Conservation (phyloP, 2,888 invertebrate genomes). For the Hecatera dysodea region DNA sequence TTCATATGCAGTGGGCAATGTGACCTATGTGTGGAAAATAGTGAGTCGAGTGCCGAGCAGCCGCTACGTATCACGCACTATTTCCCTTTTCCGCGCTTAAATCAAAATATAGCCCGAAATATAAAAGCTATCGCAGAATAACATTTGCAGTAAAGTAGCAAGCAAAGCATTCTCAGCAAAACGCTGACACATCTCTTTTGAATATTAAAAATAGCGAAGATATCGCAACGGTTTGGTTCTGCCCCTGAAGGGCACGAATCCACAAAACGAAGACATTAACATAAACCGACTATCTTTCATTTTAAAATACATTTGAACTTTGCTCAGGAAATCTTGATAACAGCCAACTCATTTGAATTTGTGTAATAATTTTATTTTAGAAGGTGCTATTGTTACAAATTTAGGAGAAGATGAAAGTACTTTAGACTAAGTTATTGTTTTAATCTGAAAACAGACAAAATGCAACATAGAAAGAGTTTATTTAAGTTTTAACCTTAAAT, state of each 20-base stretch:
- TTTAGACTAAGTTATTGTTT: slow-evolving; percentile 2
- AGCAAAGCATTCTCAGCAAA: slow-evolving; percentile 21
- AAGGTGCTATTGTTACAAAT: slow-evolving; percentile 45
- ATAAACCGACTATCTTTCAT: slow-evolving; percentile 65
- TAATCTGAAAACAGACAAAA: neutral
- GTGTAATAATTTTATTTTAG: slow-evolving; percentile 53
- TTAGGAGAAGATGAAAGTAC: slow-evolving; percentile 10
- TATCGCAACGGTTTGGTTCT: slow-evolving; percentile 35
- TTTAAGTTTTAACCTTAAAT: slow-evolving; percentile 4
- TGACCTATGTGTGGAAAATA: slow-evolving; percentile 7
- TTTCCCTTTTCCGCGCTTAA: slow-evolving; percentile 11
- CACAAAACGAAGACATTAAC: slow-evolving; percentile 59
- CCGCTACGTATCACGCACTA: slow-evolving; percentile 14
- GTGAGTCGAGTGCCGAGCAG: slow-evolving; percentile 18
- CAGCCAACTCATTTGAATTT: slow-evolving; percentile 63
- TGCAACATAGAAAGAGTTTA: slow-evolving; percentile 5
- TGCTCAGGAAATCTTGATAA: slow-evolving; percentile 60
- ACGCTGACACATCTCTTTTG: slow-evolving; percentile 16
- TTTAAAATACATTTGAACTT: slow-evolving; percentile 66
- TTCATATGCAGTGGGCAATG: slow-evolving; percentile 6
- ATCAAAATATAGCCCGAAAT: slow-evolving; percentile 11
- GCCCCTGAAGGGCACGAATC: slow-evolving; percentile 46
- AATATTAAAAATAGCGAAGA: slow-evolving; percentile 38
- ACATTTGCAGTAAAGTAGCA: slow-evolving; percentile 29
- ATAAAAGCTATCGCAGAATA: slow-evolving; percentile 17